phyloP scores from a whole-genome alignment of 2,888 invertebrate genomes.

The Taphrorychus bicolor region DNA sequence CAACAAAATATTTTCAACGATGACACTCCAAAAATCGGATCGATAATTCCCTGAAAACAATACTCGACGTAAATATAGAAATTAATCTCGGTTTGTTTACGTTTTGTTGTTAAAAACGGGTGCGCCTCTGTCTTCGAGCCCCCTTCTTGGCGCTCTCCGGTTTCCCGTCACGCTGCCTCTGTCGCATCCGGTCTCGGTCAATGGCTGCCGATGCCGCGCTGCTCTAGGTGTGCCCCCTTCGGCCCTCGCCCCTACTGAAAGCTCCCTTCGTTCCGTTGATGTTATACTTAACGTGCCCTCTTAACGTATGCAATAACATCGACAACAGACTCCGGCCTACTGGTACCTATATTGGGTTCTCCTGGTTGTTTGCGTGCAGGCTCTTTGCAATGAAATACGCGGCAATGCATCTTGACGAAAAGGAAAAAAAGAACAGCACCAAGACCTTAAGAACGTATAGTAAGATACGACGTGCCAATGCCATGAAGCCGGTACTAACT shows the following conservation, averaged over 20 bases:
- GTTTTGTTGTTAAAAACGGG: constrained; percentile 9
- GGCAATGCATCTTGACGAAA: constrained; percentile 10
- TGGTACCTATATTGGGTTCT: background rate
- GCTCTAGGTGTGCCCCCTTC: constrained; percentile 13
- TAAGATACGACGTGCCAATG: constrained; percentile 22
- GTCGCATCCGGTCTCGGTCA: constrained; percentile 54
- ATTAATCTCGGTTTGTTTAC: background rate
- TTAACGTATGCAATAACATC: background rate
- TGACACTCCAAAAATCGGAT: background rate
- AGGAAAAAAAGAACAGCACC: constrained; percentile 14
- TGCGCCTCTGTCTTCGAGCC: constrained; percentile 28
- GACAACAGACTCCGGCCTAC: constrained; percentile 19
- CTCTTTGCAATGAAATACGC: constrained; percentile 19
- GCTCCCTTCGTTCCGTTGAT: constrained; percentile 17
- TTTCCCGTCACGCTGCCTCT: constrained; percentile 36
- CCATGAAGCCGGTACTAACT: constrained; percentile 20
- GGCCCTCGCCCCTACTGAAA: constrained; percentile 11
- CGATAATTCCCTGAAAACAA: background rate
- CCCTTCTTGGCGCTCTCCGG: constrained; percentile 22
- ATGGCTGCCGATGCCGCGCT: constrained; percentile 48
- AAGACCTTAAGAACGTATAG: constrained; percentile 17
- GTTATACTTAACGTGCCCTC: background rate
- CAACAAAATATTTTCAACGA: background rate
- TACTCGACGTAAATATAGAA: background rate
- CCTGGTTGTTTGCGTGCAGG: constrained; percentile 25